A percentile compares a stretch with the other conserved stretches of the same genome.
phyloP scores from a whole-genome alignment of 2,113 vertebrate species.

The Lepidothrix coronata region DNA sequence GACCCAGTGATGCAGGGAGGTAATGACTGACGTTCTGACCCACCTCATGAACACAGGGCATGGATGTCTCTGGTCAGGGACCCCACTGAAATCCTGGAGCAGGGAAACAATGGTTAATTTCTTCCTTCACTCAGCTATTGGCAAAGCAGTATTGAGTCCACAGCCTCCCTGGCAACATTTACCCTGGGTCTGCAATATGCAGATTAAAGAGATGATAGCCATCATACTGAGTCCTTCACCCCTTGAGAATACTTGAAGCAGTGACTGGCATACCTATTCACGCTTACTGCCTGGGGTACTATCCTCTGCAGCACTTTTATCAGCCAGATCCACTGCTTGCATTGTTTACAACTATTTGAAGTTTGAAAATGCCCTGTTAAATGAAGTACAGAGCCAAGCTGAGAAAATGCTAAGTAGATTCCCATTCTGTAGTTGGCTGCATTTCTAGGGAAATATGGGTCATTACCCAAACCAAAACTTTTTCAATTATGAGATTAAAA shows the following conservation, averaged over 20 bases:
- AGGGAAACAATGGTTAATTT: not conserved
- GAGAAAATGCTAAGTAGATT: not conserved
- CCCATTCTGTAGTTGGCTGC: not conserved
- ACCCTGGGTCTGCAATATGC: not conserved
- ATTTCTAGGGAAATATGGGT: not conserved
- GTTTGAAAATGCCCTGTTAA: not conserved
- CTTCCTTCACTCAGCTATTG: not conserved
- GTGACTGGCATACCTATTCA: not conserved
- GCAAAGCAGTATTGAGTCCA: not conserved
- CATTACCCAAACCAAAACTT: not conserved
- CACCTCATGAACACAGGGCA: not conserved
- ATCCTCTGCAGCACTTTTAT: not conserved
- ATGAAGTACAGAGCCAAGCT: not conserved
- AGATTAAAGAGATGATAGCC: not conserved
- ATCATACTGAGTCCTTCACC: not conserved
- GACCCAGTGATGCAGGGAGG: not conserved
- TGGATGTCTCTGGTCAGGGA: not conserved
- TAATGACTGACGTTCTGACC: not conserved
- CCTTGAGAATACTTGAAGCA: not conserved
- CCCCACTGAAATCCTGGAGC: fast-evolving
- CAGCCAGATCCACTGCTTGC: not conserved
- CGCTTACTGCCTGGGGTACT: not conserved
- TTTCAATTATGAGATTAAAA: not conserved
- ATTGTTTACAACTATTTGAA: not conserved
- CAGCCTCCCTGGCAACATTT: not conserved